Percentiles rank a stretch among this genome's conserved stretches.
phyloP scores from a whole-genome alignment of 2,797 vertebrate genomes.

The Falco columbarius region DNA sequence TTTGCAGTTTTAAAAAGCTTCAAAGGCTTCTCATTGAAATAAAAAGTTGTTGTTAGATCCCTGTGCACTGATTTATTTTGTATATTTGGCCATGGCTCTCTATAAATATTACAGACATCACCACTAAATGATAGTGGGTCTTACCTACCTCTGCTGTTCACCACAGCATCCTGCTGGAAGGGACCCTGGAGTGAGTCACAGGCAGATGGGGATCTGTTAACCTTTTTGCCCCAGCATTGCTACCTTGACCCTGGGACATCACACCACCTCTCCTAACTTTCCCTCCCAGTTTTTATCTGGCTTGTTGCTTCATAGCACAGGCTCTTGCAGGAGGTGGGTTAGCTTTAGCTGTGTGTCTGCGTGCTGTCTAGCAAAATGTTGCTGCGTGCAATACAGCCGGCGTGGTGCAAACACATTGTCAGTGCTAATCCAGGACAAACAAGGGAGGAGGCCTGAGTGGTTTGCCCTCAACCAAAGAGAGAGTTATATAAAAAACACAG shows the following conservation, averaged over 20 bases:
- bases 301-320: not conserved
- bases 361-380: not conserved
- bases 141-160: not conserved
- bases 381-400: rapidly evolving
- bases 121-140: not conserved
- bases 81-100: not conserved
- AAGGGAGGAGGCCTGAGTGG: not conserved
- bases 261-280: not conserved
- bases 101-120: not conserved
- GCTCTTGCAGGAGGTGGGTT: not conserved
- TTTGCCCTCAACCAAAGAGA: not conserved
- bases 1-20: not conserved
- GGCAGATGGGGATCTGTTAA: not conserved
- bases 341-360: not conserved
- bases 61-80: not conserved
- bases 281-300: not conserved
- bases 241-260: not conserved
- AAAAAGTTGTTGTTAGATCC: not conserved
- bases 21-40: not conserved
- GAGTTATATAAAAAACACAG: not conserved
- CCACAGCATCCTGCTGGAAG: not conserved
- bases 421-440: not conserved
- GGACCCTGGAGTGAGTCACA: not conserved
- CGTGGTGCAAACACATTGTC: not conserved
- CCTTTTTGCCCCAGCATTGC: not conserved